Evolutionary conservation across 2,113 vertebrate genomes (phyloP), one percentile per base, ranked within the genome.

Genomic region (Ochotona curzoniae): DNA sequence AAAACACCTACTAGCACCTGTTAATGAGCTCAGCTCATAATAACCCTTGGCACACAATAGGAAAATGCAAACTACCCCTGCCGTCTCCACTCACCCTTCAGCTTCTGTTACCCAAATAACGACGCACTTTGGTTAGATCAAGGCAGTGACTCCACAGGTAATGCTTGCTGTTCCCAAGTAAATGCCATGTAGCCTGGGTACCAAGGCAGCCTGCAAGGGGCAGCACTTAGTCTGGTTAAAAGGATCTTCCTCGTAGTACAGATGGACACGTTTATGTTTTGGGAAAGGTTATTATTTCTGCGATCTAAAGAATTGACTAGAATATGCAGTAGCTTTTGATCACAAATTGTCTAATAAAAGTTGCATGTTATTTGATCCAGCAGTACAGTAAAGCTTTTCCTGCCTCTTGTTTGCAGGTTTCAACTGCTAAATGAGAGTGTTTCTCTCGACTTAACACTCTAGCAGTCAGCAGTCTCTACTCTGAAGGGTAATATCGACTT

Each of bases 401-500:
- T 69, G 35, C 17, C 49, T 20, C 1, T n/a, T 74, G 44, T 49
- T 38, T 47, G 28, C 4, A 69, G 57, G 5, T 74, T 49, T 73
- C 49, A 69, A 63, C 91, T 60, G 28, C 73, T 69, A 15, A 83
- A 47, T 30, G 28, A 35, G 21, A n/a, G 25, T 8, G 66, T 78
- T 54, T 51, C 54, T 64, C 8, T 78, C 60, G 76, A 79, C 38
- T 66, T n/a, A 61, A 51, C 51, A 78, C 64, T 20, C 60, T 12
- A n/a, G 32, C 35, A n/a, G 8, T 80, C 87, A 90, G 90, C 76
- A 30, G 51, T 69, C 51, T 90, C 44, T 20, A 12, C 67, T 75
- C 21, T 64, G 70, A 87, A 83, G 67, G 83, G 57, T 23, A 44
- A 67, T 74, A 83, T 69, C 23, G 79, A 93, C 76, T 88, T 90